Percentiles rank a stretch among this genome's conserved stretches.
phyloP scores from a whole-genome alignment of 2,113 vertebrate genomes.

The Anas platyrhynchos region DNA sequence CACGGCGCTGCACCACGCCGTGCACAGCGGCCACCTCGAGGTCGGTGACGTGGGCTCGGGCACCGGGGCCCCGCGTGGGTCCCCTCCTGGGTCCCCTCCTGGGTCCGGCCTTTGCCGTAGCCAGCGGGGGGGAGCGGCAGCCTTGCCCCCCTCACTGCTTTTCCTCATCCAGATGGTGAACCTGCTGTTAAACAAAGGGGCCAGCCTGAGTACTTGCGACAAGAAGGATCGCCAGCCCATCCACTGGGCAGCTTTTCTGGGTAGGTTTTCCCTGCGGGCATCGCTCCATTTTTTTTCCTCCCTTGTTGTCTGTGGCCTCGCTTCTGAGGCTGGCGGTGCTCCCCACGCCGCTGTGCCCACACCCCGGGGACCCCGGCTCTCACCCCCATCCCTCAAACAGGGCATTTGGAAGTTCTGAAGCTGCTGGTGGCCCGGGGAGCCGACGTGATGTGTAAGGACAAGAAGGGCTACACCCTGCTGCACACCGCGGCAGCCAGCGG shows the following conservation, averaged over 20 bases:
- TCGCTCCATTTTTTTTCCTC: fast-evolving
- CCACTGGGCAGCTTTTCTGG: conserved; percentile 94
- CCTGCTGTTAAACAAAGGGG: conserved; percentile 90
- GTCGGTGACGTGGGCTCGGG: conserved; percentile 29
- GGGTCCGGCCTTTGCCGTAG: fast-evolving
- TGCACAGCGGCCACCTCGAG: conserved; percentile 90
- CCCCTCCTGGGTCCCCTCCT: background rate
- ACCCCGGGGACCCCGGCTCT: fast-evolving
- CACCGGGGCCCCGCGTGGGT: fast-evolving
- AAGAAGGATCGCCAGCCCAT: conserved; percentile 92
- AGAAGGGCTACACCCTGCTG: conserved; percentile 90
- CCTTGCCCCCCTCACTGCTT: background rate
- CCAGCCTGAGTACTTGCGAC: conserved; percentile 87
- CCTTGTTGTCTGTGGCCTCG: fast-evolving
- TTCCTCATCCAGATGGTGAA: conserved; percentile 85
- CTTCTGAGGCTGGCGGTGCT: background rate
- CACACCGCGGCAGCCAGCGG: conserved; percentile 91
- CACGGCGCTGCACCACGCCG: conserved; percentile 93
- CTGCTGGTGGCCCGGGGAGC: conserved; percentile 87
- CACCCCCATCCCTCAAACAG: conserved; percentile 49
- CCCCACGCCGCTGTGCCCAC: fast-evolving
- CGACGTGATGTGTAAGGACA: conserved; percentile 89
- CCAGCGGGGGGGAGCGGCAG: background rate
- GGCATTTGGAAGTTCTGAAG: conserved; percentile 93
- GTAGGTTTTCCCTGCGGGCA: conserved; percentile 49